Percentiles rank a stretch among this genome's conserved stretches.
phyloP scores from a whole-genome alignment of 2,113 vertebrate genomes.

The Promerops cafer region DNA sequence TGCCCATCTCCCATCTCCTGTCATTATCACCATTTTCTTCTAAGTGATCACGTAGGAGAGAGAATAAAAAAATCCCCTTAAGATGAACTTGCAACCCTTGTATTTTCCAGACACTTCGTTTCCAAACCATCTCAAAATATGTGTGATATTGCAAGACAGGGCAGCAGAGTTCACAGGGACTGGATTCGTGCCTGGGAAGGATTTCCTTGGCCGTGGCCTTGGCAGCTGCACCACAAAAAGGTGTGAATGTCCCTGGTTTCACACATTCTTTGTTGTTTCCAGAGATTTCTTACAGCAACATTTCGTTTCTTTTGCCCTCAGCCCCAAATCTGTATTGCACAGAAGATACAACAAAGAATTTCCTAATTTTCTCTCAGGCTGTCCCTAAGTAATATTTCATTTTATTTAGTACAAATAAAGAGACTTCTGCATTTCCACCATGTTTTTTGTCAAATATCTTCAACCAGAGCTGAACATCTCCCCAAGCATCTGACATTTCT shows the following conservation, averaged over 20 bases:
- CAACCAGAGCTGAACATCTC: not conserved
- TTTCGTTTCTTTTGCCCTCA: not conserved
- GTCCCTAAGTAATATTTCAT: not conserved
- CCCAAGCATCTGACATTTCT: not conserved
- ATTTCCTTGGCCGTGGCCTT: not conserved
- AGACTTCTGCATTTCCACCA: not conserved
- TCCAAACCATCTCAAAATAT: accelerated
- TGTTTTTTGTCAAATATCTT: not conserved
- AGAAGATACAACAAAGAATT: not conserved
- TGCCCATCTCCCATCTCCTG: not conserved
- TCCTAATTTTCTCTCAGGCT: not conserved
- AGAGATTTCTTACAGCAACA: not conserved
- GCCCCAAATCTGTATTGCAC: not conserved
- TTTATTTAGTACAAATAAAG: not conserved
- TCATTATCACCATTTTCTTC: not conserved
- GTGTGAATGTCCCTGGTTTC: not conserved
- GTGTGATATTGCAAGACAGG: not conserved
- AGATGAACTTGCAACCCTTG: not conserved
- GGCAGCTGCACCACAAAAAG: not conserved
- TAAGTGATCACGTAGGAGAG: not conserved
- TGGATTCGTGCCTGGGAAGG: not conserved
- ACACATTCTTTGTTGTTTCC: not conserved
- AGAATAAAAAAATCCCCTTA: not conserved
- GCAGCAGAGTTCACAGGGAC: not conserved
- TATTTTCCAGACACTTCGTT: not conserved